Conservation (phyloP, 2,797 vertebrate species). For the Pelochelys cantorii region DNA sequence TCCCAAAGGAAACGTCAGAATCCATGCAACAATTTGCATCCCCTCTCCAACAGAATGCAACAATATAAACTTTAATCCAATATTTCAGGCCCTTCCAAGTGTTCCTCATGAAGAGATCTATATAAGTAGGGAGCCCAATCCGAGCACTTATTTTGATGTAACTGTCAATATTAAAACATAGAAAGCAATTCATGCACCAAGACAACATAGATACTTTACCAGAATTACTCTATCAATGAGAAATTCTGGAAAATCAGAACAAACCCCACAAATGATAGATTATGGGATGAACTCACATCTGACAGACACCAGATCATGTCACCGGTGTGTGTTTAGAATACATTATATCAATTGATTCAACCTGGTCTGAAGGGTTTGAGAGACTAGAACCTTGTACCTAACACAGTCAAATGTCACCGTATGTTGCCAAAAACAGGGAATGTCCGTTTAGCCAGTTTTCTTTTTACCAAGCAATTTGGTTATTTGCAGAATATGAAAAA, state of each 20-base stretch:
- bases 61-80: conserved; percentile 44
- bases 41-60: conserved; percentile 53
- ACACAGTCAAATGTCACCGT: not conserved
- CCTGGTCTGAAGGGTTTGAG: conserved; percentile 36
- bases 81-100: conserved; percentile 29
- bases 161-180: conserved; percentile 12
- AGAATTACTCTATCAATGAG: not conserved
- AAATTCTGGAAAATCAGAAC: conserved; percentile 46
- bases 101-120: conserved; percentile 53
- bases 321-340: not conserved
- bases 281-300: not conserved
- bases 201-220: conserved; percentile 35
- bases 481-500: conserved; percentile 68
- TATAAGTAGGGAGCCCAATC: not conserved
- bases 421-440: conserved; percentile 16
- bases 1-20: conserved; percentile 6
- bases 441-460: conserved; percentile 21
- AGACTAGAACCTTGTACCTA: conserved; percentile 1
- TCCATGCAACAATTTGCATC: not conserved
- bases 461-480: conserved; percentile 40
- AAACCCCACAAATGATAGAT: conserved; percentile 50
- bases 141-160: not conserved
- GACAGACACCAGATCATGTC: not conserved
- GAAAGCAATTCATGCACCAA: conserved; percentile 28
- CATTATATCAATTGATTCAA: not conserved